Evolutionary conservation across 2,113 vertebrate genomes (phyloP), one percentile per base, ranked within the genome.

Genomic region (Tragelaphus imberbis): DNA sequence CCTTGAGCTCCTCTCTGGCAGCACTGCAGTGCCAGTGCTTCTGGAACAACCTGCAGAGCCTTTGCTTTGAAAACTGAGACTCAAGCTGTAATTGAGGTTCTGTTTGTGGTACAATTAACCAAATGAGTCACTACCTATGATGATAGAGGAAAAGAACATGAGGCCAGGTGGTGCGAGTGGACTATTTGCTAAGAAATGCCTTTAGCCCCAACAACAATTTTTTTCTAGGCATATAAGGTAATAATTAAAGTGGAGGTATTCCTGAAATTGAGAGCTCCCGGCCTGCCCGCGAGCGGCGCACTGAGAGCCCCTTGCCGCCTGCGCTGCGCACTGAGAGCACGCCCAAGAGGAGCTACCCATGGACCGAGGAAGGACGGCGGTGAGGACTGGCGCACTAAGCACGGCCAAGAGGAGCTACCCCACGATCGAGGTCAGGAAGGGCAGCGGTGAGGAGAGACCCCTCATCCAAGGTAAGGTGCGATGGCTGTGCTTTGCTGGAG

Each of bases 21-120:
- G 4, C 11, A 3, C 0, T 4, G 23, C 0, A 6, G n/a, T 21
- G 9, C 1, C 16, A 16, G 0, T 2, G 8, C 36, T 90, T 92
- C 33, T 47, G 2, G 28, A 84, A 61, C 4, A 44, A n/a, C 15
- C 30, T n/a, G 6, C 4, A 28, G 27, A 77, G 11, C 4, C 25
- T 90, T 14, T 36, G 21, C 44, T 47, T 85, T 19, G 56, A 75
- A 96, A 79, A 75, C 36, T 36, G 44, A 40, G 30, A 47, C 44
- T 27, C 49, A 84, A 84, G 47, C 25, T 28, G 7, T 36, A 59
- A 79, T 8, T 59, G n/a, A 84, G 36, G 11, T 51, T 92, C 12
- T 28, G 1, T 30, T 61, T 90, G 55, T 61, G 27, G 6, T 49
- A 23, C 75, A 19, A 25, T 87, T 59, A 44, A 80, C 14, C 21